Evolutionary conservation across 2,113 vertebrate genomes (phyloP).

Genomic region (Psittacula cyanocephala): DNA sequence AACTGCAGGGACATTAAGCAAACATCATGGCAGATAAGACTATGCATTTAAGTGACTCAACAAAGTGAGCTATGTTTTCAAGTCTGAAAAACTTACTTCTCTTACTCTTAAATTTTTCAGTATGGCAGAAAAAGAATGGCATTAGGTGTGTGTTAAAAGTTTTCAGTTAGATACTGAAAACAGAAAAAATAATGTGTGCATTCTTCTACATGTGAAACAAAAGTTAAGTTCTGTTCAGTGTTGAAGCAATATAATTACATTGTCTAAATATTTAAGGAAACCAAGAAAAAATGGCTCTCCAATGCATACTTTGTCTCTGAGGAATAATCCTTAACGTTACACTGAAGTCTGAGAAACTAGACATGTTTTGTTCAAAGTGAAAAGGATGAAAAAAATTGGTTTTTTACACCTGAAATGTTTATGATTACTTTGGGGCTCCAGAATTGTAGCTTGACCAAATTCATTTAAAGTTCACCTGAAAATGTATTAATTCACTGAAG

Average conservation of each 20-base stretch:
- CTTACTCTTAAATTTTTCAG: not conserved
- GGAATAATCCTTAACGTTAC: not conserved
- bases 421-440: not conserved
- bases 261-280: not conserved
- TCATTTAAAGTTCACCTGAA: not conserved
- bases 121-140: not conserved
- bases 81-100: not conserved
- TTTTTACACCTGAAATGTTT: not conserved
- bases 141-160: not conserved
- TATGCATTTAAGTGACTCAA: not conserved
- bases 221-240: not conserved
- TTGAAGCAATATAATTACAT: not conserved
- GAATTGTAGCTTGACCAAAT: not conserved
- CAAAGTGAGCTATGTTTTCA: not conserved
- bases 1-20: not conserved
- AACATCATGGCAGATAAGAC: not conserved
- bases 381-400: not conserved
- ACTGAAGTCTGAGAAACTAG: not conserved
- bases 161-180: not conserved
- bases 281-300: not conserved
- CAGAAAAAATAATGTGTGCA: not conserved
- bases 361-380: not conserved
- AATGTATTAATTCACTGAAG: not conserved
- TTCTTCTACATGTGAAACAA: not conserved
- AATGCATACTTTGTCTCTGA: not conserved